A percentile compares a stretch with the other conserved stretches of the same genome.
These are phyloP conservation scores for Zophobas atratus DNA, from an alignment of 1,140 invertebrate species.

Conservation along the genomic window DNA sequence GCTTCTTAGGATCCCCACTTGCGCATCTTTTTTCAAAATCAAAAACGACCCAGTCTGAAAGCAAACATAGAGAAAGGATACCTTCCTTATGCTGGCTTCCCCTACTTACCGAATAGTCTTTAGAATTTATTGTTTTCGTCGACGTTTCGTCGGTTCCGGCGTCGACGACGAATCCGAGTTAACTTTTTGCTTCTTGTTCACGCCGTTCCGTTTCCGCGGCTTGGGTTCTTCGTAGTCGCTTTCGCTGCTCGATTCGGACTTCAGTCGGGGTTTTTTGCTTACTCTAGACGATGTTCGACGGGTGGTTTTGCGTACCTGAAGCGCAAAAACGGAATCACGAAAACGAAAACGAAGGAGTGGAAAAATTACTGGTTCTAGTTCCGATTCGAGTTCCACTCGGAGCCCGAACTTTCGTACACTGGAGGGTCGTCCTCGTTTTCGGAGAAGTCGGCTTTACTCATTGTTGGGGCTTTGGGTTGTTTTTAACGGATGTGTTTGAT, in stretches of 20 bases:
- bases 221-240: conserved; percentile 37
- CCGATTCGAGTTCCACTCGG: conserved; percentile 61
- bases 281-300: conserved; percentile 3
- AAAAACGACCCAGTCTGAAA: conserved; percentile 65
- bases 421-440: conserved; percentile 65
- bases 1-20: conserved; percentile 62
- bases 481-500: too few species aligned
- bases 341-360: background rate
- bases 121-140: conserved; percentile 56
- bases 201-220: conserved; percentile 47
- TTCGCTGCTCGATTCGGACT: conserved; percentile 23
- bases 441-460: conserved; percentile 55
- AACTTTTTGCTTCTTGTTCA: conserved; percentile 37
- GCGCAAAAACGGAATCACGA: background rate
- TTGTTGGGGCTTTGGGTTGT: background rate
- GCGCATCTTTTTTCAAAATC: conserved; percentile 65
- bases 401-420: conserved; percentile 64
- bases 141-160: background rate
- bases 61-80: conserved; percentile 43
- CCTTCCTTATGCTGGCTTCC: background rate
- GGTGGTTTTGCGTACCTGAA: conserved; percentile 26
- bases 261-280: conserved; percentile 27
- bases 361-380: conserved; percentile 48
- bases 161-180: background rate
- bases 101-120: conserved; percentile 57